Percentiles rank a stretch among this genome's conserved stretches.
phyloP scores from a whole-genome alignment of 2,113 vertebrate genomes.

The Mus pahari region DNA sequence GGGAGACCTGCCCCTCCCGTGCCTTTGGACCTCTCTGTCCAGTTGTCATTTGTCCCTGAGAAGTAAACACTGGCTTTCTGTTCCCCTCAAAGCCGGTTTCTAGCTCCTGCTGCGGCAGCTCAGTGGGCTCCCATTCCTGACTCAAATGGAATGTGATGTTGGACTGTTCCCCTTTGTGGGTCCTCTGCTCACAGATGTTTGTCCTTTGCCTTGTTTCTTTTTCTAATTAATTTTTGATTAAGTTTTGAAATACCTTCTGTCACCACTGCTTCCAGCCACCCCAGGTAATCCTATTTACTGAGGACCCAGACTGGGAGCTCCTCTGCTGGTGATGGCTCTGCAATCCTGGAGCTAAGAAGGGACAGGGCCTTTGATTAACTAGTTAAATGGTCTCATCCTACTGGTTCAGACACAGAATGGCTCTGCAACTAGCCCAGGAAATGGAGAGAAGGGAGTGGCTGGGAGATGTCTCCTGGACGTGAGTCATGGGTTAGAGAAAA shows the following conservation, averaged over 20 bases:
- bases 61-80: constrained; percentile 55
- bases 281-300: constrained; percentile 70
- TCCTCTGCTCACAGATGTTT: constrained; percentile 85
- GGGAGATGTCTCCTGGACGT: neutral
- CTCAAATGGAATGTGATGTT: constrained; percentile 75
- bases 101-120: constrained; percentile 68
- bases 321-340: neutral
- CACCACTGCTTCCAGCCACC: constrained; percentile 68
- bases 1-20: neutral
- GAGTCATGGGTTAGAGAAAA: too few relatives aligned
- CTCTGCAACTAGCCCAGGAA: neutral
- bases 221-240: constrained; percentile 88
- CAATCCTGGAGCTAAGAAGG: neutral
- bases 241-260: constrained; percentile 86
- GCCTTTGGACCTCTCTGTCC: neutral
- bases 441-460: neutral
- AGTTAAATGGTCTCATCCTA: neutral
- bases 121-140: constrained; percentile 79
- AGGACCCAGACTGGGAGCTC: neutral
- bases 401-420: neutral
- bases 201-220: constrained; percentile 86
- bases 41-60: neutral
- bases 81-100: constrained; percentile 20
- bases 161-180: constrained; percentile 81
- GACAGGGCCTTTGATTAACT: neutral